Percentiles rank a stretch among this genome's conserved stretches.
phyloP scores from a whole-genome alignment of 2,888 invertebrate species.

The Lordiphosa fenestrarum region DNA sequence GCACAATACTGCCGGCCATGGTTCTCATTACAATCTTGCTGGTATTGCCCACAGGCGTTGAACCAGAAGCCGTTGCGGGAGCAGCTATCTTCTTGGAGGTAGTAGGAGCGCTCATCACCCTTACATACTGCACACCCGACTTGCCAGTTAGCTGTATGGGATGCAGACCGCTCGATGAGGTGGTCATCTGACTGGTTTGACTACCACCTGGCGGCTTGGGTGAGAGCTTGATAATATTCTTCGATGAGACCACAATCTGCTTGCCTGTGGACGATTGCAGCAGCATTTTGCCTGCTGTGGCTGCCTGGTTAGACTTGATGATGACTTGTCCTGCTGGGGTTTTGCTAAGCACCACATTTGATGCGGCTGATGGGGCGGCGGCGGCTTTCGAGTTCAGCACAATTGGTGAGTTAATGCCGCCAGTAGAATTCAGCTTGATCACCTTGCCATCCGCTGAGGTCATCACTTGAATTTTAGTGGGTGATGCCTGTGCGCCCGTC shows the following conservation, averaged over 20 bases:
- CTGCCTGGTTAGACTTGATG: slow-evolving; percentile 33
- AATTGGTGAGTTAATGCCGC: slow-evolving; percentile 25
- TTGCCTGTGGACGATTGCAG: slow-evolving; percentile 70
- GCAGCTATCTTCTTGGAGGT: background rate
- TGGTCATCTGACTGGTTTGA: slow-evolving; percentile 11
- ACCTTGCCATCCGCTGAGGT: slow-evolving; percentile 63
- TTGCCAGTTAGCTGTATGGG: slow-evolving; percentile 78
- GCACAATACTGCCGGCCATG: slow-evolving; percentile 65
- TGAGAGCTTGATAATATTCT: slow-evolving; percentile 76
- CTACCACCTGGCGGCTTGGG: slow-evolving; percentile 51
- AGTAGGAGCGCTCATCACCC: slow-evolving; percentile 81
- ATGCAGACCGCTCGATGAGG: slow-evolving; percentile 51
- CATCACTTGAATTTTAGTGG: slow-evolving; percentile 49
- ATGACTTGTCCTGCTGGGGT: slow-evolving; percentile 42
- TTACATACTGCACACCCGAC: slow-evolving; percentile 84
- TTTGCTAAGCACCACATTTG: slow-evolving; percentile 38
- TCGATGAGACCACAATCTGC: slow-evolving; percentile 76
- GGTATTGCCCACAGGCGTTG: slow-evolving; percentile 34
- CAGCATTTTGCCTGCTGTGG: slow-evolving; percentile 58
- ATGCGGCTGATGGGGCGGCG: slow-evolving; percentile 9
- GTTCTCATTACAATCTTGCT: slow-evolving; percentile 69
- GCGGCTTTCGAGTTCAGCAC: slow-evolving; percentile 51
- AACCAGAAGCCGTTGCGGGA: slow-evolving; percentile 11
- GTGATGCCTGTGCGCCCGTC: slow-evolving; percentile 2
- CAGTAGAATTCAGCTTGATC: slow-evolving; percentile 48